Conservation (phyloP, 2,888 invertebrate species). For the Limnephilus rhombicus region DNA sequence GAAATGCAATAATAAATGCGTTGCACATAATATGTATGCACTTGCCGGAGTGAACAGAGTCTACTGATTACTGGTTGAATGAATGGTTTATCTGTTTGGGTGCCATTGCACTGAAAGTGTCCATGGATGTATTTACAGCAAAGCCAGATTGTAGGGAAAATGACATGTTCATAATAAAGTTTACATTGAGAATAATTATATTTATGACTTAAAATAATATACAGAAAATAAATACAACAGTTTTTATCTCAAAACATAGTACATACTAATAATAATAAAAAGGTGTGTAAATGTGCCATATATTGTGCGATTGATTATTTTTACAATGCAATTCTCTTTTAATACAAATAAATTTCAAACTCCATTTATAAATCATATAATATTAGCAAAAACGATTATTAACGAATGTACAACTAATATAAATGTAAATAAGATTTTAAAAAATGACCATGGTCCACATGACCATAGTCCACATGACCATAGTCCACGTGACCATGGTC, state of each 20-base stretch:
- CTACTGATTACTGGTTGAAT: neutral
- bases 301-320: constrained; percentile 51
- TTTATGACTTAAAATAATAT: constrained; percentile 42
- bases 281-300: constrained; percentile 48
- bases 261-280: constrained; percentile 32
- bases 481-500: too few relatives aligned
- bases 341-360: neutral
- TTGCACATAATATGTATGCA: neutral
- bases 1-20: neutral
- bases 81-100: neutral
- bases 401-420: constrained; percentile 38
- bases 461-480: too few relatives aligned
- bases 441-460: neutral
- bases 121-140: constrained; percentile 29
- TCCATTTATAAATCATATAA: neutral
- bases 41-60: neutral
- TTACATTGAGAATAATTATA: constrained; percentile 30
- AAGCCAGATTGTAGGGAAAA: neutral
- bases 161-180: constrained; percentile 20
- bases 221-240: constrained; percentile 46
- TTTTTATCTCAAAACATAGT: constrained; percentile 33
- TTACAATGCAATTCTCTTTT: constrained; percentile 44
- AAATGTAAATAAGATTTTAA: constrained; percentile 24
- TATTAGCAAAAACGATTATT: constrained; percentile 13
- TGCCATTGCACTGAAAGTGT: neutral